These are phyloP conservation scores for Smithornis capensis DNA, from an alignment of 2,113 vertebrate genomes.

Conservation along the genomic window DNA sequence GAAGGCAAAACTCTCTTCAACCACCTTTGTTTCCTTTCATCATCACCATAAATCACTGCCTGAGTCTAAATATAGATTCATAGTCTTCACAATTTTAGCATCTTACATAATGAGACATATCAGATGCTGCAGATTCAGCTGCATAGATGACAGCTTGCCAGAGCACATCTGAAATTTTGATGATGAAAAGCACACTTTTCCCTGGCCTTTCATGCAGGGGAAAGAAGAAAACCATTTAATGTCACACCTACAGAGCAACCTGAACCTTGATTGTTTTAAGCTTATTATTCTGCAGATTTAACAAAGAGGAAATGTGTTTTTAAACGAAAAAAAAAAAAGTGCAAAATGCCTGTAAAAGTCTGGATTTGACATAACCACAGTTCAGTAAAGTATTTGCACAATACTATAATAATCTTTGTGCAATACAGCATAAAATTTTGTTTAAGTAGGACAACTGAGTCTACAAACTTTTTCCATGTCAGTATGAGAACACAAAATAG, in stretches of 20 bases:
- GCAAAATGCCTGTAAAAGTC: background rate
- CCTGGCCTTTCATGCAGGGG: background rate
- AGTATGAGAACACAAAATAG: background rate
- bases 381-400: background rate
- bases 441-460: conserved; percentile 25
- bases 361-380: conserved; percentile 3
- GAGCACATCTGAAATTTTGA: background rate
- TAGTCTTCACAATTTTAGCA: conserved; percentile 16
- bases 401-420: background rate
- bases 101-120: conserved; percentile 35
- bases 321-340: background rate
- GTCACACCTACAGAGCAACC: background rate
- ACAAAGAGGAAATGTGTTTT: background rate
- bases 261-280: background rate
- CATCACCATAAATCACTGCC: background rate
- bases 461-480: background rate
- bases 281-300: background rate
- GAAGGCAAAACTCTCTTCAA: background rate
- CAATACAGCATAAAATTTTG: background rate
- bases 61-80: conserved; percentile 19
- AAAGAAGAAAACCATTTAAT: background rate
- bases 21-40: background rate
- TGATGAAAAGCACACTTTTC: background rate
- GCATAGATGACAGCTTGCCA: background rate
- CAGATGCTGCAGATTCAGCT: background rate